These are phyloP conservation scores for Proteles cristata DNA, from an alignment of 2,113 vertebrate genomes.

Conservation along the genomic window DNA sequence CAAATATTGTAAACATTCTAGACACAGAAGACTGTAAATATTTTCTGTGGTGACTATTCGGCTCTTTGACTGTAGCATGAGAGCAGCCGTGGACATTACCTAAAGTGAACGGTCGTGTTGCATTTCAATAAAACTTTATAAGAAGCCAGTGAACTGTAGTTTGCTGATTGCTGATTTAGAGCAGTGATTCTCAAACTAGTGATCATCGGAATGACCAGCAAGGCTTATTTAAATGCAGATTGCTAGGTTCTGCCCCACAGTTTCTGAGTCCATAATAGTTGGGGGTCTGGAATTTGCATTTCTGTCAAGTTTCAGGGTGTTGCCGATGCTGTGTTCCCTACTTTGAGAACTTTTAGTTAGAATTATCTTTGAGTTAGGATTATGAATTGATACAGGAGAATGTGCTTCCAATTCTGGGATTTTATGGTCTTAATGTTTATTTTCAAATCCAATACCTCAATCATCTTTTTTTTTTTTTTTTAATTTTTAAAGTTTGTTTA, in stretches of 20 bases:
- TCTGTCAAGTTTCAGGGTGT: not conserved
- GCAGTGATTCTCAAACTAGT: not conserved
- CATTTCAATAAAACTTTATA: not conserved
- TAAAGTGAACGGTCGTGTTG: not conserved
- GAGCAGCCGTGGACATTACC: not conserved
- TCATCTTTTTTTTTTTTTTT: not conserved
- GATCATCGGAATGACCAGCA: not conserved
- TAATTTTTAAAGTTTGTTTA: too few relatives aligned
- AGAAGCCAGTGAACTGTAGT: not conserved
- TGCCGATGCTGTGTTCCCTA: not conserved
- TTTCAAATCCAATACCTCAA: not conserved
- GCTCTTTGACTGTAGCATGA: not conserved
- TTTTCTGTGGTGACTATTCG: not conserved
- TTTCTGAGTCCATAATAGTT: not conserved
- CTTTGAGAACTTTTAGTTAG: not conserved
- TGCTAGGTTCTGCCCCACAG: not conserved
- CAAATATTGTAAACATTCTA: not conserved
- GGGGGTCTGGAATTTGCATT: not conserved
- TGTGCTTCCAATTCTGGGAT: not conserved
- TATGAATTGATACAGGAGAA: not conserved
- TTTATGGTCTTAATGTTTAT: not conserved
- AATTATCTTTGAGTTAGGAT: not conserved
- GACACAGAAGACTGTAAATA: not conserved
- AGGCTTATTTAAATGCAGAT: not conserved
- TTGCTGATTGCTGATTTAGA: not conserved